Percentiles rank a stretch among this genome's conserved stretches.
These are phyloP conservation scores for Scalopus aquaticus DNA, from an alignment of 2,113 vertebrate species.

Conservation along the genomic window DNA sequence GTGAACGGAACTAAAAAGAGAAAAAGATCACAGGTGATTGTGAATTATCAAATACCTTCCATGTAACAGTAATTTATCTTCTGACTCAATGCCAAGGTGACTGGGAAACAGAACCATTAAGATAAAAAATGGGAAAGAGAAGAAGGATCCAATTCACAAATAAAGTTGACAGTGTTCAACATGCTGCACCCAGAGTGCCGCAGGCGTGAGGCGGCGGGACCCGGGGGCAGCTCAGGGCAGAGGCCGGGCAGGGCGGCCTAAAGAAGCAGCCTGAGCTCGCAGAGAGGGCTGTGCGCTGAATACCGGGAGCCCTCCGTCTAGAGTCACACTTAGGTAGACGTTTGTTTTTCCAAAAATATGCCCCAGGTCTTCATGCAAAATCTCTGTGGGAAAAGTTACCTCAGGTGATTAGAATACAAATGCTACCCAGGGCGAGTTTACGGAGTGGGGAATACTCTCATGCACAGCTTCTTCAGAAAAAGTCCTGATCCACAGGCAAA, in stretches of 20 bases:
- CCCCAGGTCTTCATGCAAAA: too few relatives aligned
- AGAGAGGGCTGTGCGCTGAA: neutral
- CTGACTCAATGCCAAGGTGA: neutral
- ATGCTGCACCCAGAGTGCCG: neutral
- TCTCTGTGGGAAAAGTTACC: neutral
- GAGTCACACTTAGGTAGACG: neutral
- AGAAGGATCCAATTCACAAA: neutral
- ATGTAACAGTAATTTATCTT: neutral
- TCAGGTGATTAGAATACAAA: neutral
- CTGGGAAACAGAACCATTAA: neutral
- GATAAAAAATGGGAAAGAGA: neutral
- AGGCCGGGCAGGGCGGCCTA: neutral
- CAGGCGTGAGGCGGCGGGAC: too few relatives aligned
- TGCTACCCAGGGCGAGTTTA: neutral
- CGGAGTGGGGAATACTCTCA: neutral
- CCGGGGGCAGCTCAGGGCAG: neutral
- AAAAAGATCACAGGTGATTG: neutral
- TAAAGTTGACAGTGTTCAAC: neutral
- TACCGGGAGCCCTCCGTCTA: neutral
- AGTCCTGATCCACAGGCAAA: neutral
- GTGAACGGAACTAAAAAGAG: conserved; percentile 82
- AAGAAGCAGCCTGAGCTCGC: neutral
- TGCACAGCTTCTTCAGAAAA: neutral
- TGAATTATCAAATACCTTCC: conserved; percentile 44
- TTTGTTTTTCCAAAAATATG: neutral